Conservation (phyloP, 2,113 vertebrate genomes). For the Arothron firmamentum region DNA sequence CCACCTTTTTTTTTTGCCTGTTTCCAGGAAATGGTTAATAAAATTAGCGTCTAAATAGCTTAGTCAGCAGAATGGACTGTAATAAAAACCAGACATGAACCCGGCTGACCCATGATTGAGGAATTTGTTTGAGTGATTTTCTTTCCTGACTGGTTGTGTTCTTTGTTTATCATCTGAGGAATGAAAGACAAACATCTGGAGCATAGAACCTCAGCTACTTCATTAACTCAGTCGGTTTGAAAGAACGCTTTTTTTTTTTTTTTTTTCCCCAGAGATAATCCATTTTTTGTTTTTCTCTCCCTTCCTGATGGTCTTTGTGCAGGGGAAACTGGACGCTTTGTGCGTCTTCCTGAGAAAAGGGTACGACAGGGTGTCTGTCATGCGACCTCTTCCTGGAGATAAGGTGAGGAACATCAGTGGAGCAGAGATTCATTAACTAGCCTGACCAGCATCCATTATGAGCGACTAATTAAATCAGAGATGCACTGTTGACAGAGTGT, state of each 20-base stretch:
- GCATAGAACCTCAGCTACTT: background rate
- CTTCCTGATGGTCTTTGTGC: constrained; percentile 12
- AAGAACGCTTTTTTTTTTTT: too few relatives aligned
- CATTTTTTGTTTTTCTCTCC: background rate
- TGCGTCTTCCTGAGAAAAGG: constrained; percentile 89
- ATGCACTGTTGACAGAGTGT: too few relatives aligned
- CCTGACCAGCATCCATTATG: background rate
- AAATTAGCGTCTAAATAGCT: constrained; percentile 42
- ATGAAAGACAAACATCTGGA: constrained; percentile 19
- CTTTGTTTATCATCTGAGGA: constrained; percentile 26
- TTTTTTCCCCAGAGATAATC: background rate
- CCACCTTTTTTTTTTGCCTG: background rate
- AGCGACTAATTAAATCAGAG: background rate
- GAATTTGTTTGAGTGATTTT: constrained; percentile 49
- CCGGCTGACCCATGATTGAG: constrained; percentile 44
- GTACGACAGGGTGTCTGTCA: constrained; percentile 92
- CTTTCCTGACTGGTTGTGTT: constrained; percentile 52
- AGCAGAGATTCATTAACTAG: background rate
- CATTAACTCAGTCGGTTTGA: background rate
- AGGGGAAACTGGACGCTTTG: constrained; percentile 94
- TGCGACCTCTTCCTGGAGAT: constrained; percentile 95
- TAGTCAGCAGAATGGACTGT: constrained; percentile 55
- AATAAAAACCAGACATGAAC: constrained; percentile 71
- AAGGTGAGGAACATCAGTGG: constrained; percentile 76
- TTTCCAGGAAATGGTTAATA: constrained; percentile 56